A percentile compares a stretch with the other conserved stretches of the same genome.
Conservation (phyloP, 2,888 invertebrate genomes). For the Asteroscopus sphinx region DNA sequence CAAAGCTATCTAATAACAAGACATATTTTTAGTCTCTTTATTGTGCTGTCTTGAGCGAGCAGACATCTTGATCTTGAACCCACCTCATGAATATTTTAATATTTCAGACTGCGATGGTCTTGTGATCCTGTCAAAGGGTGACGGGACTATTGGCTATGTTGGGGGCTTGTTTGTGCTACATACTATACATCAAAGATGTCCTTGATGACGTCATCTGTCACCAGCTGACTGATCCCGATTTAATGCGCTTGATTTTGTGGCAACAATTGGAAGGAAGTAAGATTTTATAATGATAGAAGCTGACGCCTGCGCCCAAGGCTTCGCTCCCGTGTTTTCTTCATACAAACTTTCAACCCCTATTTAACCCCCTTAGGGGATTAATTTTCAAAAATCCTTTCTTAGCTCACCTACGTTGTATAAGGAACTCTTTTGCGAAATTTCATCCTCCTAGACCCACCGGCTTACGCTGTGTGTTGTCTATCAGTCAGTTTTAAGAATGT, state of each 20-base stretch:
- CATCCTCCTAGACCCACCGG: too few relatives aligned
- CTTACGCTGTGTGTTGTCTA: too few relatives aligned
- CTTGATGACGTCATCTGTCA: conserved; percentile 32
- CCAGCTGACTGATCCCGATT: conserved; percentile 30
- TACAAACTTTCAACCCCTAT: too few relatives aligned
- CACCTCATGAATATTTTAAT: conserved; percentile 75
- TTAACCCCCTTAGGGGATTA: too few relatives aligned
- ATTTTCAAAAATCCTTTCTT: too few relatives aligned
- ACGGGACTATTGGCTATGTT: conserved; percentile 11
- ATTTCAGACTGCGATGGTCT: conserved; percentile 59
- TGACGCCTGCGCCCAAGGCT: too few relatives aligned
- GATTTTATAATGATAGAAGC: background rate
- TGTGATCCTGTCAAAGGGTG: conserved; percentile 62
- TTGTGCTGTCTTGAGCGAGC: conserved; percentile 33
- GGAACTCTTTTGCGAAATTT: too few relatives aligned
- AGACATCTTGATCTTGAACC: conserved; percentile 54
- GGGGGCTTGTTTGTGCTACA: conserved; percentile 52
- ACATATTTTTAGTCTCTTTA: conserved; percentile 55
- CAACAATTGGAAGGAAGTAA: background rate
- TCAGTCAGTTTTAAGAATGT: too few relatives aligned
- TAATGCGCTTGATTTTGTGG: background rate
- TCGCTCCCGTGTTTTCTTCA: too few relatives aligned
- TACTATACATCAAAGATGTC: conserved; percentile 52
- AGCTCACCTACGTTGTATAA: too few relatives aligned
- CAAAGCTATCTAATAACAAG: conserved; percentile 30